A percentile compares a stretch with the other conserved stretches of the same genome.
Conservation (phyloP, 2,113 vertebrate species). For the Tenebrosternarchus preto region DNA sequence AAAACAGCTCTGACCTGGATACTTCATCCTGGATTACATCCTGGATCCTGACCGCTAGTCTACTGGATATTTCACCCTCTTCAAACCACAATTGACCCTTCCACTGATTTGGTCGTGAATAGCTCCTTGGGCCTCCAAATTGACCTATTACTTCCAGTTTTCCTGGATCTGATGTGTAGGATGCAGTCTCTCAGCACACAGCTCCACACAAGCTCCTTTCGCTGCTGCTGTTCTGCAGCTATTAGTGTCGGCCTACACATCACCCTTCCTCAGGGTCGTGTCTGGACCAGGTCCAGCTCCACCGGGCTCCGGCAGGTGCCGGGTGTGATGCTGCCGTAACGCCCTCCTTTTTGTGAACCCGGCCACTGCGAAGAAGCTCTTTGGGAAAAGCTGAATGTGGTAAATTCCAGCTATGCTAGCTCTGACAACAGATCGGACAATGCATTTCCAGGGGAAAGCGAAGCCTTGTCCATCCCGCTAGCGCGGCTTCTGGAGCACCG, state of each 20-base stretch:
- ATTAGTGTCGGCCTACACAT: slow-evolving; percentile 52
- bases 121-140: slow-evolving; percentile 53
- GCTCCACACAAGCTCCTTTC: slow-evolving; percentile 43
- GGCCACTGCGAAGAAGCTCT: neutral
- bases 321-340: too few relatives aligned
- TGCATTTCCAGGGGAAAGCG: too few relatives aligned
- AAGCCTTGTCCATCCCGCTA: too few relatives aligned
- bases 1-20: too few relatives aligned
- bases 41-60: neutral
- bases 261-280: neutral
- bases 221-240: slow-evolving; percentile 59
- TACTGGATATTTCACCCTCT: slow-evolving; percentile 3
- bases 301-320: neutral
- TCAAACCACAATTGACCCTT: slow-evolving; percentile 23
- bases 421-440: too few relatives aligned
- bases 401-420: too few relatives aligned
- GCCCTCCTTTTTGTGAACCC: neutral
- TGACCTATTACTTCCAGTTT: slow-evolving; percentile 64
- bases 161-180: slow-evolving; percentile 59
- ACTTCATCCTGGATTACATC: too few relatives aligned
- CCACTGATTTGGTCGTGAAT: slow-evolving; percentile 53
- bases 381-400: too few relatives aligned
- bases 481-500: too few relatives aligned
- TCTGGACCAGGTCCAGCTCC: slow-evolving; percentile 31
- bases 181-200: slow-evolving; percentile 55